Evolutionary conservation across 1,140 invertebrate species (phyloP).

Genomic region (Himalopsyche phryganea): DNA sequence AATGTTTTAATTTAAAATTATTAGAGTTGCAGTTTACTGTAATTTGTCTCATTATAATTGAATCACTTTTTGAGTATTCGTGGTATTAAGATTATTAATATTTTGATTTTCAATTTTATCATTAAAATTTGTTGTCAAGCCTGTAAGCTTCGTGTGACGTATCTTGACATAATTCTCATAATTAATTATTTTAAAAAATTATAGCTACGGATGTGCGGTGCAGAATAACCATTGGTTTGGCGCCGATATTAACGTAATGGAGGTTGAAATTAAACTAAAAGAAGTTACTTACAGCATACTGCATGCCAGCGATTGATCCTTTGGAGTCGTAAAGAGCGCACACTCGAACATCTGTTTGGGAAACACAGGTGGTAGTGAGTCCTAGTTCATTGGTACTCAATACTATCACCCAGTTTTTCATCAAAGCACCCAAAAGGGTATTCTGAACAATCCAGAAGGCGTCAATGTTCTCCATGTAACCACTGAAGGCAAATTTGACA

Average conservation of each 20-base stretch:
- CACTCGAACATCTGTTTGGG: slow-evolving; percentile 25
- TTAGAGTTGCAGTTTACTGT: not conserved
- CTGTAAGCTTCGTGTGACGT: no score
- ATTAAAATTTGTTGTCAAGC: no score
- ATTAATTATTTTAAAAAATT: no score
- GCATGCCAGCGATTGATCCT: slow-evolving; percentile 34
- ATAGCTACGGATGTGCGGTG: no score
- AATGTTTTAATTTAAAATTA: not conserved
- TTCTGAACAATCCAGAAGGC: slow-evolving; percentile 23
- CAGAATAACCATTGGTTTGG: no score
- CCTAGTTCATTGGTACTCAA: slow-evolving; percentile 1
- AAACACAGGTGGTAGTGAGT: slow-evolving; percentile 4
- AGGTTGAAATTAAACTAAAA: no score
- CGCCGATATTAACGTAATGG: no score
- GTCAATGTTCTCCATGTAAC: slow-evolving; percentile 7
- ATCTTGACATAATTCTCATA: no score
- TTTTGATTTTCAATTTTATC: no score
- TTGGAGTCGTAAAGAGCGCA: slow-evolving; percentile 37
- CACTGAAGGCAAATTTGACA: slow-evolving; percentile 22
- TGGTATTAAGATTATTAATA: not conserved
- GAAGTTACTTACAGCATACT: slow-evolving; percentile 20
- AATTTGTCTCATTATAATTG: not conserved
- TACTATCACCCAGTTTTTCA: slow-evolving; percentile 12
- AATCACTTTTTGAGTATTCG: not conserved
- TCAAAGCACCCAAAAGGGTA: slow-evolving; percentile 6